phyloP scores from a whole-genome alignment of 2,797 vertebrate genomes.

The Bothrops alternatus region DNA sequence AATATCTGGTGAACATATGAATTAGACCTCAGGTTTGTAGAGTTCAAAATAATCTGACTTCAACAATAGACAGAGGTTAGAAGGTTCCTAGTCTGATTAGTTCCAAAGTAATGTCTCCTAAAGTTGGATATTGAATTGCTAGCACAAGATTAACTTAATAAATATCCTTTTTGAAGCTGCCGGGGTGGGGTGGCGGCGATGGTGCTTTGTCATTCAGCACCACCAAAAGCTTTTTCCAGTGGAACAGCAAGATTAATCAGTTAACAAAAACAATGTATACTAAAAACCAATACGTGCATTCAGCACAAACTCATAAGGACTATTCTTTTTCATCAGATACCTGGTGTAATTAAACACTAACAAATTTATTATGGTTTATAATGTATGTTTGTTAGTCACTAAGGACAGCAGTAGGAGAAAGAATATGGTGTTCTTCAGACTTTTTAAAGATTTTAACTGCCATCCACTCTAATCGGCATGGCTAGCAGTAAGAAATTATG shows the following conservation, averaged over 20 bases:
- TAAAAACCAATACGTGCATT: neutral
- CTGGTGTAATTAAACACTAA: neutral
- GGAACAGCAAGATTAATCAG: neutral
- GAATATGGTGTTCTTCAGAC: neutral
- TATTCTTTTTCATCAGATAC: neutral
- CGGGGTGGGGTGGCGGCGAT: neutral
- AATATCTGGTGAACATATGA: neutral
- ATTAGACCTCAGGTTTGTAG: neutral
- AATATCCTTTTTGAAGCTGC: neutral
- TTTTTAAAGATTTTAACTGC: neutral
- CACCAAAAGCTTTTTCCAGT: neutral
- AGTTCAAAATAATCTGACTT: neutral
- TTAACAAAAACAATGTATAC: neutral
- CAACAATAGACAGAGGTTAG: neutral
- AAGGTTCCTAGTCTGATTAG: neutral
- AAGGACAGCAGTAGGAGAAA: neutral
- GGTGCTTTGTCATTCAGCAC: neutral
- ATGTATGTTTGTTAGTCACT: neutral
- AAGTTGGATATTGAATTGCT: neutral
- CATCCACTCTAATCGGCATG: neutral
- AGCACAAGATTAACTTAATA: neutral
- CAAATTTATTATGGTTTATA: neutral
- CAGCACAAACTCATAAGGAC: neutral
- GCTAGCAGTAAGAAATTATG: neutral
- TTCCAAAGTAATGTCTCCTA: neutral